Evolutionary conservation across 2,113 vertebrate genomes (phyloP).

Genomic region (Ptilonorhynchus violaceus): DNA sequence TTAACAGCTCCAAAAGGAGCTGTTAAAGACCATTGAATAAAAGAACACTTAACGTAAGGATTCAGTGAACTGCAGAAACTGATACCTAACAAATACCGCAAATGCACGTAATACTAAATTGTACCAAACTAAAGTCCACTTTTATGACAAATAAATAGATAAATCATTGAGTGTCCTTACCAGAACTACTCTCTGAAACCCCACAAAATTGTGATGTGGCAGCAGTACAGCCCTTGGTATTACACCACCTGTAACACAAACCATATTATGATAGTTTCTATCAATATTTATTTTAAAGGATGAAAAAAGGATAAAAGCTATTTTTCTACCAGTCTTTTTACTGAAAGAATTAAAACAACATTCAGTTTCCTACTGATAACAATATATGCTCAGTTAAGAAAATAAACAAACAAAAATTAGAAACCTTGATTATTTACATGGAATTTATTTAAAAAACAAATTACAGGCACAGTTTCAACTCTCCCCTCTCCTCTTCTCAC

Average conservation of each 20-base stretch:
- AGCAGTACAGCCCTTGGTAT: slow-evolving; percentile 66
- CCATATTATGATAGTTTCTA: slow-evolving; percentile 59
- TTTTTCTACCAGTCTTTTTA: slow-evolving; percentile 24
- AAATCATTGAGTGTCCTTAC: slow-evolving; percentile 68
- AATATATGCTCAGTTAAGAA: background rate
- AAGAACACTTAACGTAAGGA: slow-evolving; percentile 6
- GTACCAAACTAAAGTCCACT: background rate
- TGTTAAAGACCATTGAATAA: background rate
- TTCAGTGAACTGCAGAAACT: background rate
- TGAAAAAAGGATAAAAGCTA: slow-evolving; percentile 41
- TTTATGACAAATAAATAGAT: slow-evolving; percentile 52
- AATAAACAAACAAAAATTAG: background rate
- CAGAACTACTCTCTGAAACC: slow-evolving; percentile 72
- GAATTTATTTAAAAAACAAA: background rate
- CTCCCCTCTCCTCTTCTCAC: background rate
- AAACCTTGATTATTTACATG: background rate
- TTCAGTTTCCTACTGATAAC: background rate
- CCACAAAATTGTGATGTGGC: slow-evolving; percentile 67
- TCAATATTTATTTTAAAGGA: slow-evolving; percentile 42
- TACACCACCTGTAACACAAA: slow-evolving; percentile 71
- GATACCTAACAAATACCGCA: background rate
- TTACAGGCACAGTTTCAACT: background rate
- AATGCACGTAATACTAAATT: background rate
- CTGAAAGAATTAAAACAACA: background rate
- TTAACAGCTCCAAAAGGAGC: slow-evolving; percentile 34